Conservation (phyloP, 2,888 invertebrate species). For the Polyommatus iphigenia region DNA sequence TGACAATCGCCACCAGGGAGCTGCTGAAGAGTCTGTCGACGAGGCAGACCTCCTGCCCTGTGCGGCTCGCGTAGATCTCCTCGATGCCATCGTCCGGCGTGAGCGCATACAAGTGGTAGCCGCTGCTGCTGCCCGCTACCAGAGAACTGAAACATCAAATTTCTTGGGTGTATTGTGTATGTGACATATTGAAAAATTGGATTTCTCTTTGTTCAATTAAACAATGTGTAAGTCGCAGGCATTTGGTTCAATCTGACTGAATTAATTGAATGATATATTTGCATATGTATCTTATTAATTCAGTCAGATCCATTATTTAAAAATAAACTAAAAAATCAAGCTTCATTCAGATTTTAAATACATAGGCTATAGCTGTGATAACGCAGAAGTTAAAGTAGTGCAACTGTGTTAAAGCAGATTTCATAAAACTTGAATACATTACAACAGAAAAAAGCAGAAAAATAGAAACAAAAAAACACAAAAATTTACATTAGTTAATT, state of each 20-base stretch:
- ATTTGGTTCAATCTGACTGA: too few relatives aligned
- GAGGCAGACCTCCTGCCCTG: constrained; percentile 91
- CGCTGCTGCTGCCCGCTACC: constrained; percentile 94
- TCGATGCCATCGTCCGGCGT: constrained; percentile 91
- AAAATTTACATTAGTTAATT: not conserved
- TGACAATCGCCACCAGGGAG: constrained; percentile 97
- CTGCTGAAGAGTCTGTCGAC: constrained; percentile 98
- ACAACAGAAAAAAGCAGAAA: not conserved
- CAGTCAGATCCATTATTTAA: too few relatives aligned
- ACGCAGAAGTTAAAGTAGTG: too few relatives aligned
- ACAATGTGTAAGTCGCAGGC: not conserved
- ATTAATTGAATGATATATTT: too few relatives aligned
- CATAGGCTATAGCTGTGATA: too few relatives aligned
- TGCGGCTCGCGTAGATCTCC: constrained; percentile 92
- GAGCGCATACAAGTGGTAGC: constrained; percentile 94
- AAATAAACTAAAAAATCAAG: too few relatives aligned
- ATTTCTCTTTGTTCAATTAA: not conserved
- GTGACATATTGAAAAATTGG: not conserved
- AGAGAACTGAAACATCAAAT: constrained; percentile 83
- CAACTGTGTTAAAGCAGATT: not conserved
- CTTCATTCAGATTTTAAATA: too few relatives aligned
- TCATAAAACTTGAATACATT: not conserved
- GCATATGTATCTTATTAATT: too few relatives aligned
- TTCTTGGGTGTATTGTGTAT: not conserved
- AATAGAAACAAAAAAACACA: not conserved